phyloP scores from a whole-genome alignment of 2,888 invertebrate genomes.

The Eupithecia tripunctaria region DNA sequence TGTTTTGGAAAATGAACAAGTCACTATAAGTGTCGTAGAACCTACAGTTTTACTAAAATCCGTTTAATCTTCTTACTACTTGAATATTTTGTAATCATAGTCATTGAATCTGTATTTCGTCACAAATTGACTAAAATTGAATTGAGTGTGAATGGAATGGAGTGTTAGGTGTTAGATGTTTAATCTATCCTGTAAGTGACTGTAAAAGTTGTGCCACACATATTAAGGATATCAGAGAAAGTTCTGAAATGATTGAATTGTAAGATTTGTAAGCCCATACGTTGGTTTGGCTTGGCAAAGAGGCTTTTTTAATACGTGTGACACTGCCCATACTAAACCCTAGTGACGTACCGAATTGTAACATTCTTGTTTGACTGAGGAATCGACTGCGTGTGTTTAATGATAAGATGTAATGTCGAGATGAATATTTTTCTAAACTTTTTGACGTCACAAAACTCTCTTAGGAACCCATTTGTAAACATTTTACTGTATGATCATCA shows the following conservation, averaged over 20 bases:
- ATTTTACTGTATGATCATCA: slow-evolving; percentile 59
- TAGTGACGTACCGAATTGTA: slow-evolving; percentile 54
- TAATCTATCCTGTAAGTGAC: slow-evolving; percentile 25
- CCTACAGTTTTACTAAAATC: slow-evolving; percentile 10
- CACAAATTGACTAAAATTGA: slow-evolving; percentile 38
- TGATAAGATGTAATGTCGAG: slow-evolving; percentile 73
- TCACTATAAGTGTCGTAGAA: slow-evolving; percentile 73
- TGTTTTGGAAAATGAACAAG: slow-evolving; percentile 61
- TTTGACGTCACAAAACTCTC: slow-evolving; percentile 75
- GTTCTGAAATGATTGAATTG: background rate
- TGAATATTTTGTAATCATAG: slow-evolving; percentile 6
- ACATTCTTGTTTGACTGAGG: slow-evolving; percentile 73
- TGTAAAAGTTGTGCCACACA: slow-evolving; percentile 23
- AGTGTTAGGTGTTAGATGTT: slow-evolving; percentile 21
- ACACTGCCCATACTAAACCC: slow-evolving; percentile 40
- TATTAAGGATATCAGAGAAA: slow-evolving; percentile 6
- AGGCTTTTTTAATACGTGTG: slow-evolving; percentile 22
- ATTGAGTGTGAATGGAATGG: slow-evolving; percentile 36
- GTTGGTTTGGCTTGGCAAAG: background rate
- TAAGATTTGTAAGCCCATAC: background rate
- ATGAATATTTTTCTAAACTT: slow-evolving; percentile 83
- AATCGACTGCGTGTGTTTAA: slow-evolving; percentile 75
- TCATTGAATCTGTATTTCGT: slow-evolving; percentile 16
- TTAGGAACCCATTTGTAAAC: slow-evolving; percentile 71
- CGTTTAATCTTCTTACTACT: slow-evolving; percentile 12